Evolutionary conservation across 2,888 invertebrate species (phyloP), one percentile per base, ranked within the genome.

Genomic region (Drosophila yooni): DNA sequence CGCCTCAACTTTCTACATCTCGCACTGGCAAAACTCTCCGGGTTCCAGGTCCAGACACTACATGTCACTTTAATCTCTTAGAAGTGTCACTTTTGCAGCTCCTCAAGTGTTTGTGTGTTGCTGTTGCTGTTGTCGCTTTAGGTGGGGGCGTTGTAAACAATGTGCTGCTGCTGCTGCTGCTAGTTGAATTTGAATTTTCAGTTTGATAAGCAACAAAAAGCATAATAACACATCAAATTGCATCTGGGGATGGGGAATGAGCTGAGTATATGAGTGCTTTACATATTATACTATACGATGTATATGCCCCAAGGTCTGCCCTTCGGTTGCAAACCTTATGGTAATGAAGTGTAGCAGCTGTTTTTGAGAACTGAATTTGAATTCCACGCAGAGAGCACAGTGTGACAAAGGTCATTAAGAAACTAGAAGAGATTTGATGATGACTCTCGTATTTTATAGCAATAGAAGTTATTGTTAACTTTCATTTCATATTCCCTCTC

Each of bases 131-230:
- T 74, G 64, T 46, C 64, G 64, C 63, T 43, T 81, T 66, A 64
- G 78, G 82, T 78, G 85, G 74, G 68, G 88, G 86, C 81, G 84
- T 81, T 83, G 84, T 81, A 88, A 84, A 84, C 83, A 84, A 83
- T 87, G 84, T 83, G 86, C 75, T 84, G 82, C 79, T 36, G 53
- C 18, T 27, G 43, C 77, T 48, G 50, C 29, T 40, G 81, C 74
- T 80, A 86, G 81, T 88, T 78, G 84, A 83, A 89, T 88, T 88
- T 88, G 88, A 88, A 88, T 89, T 88, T 88, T 86, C 83, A 86
- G 77, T 88, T 90, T 88, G 89, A 88, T 88, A 87, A 89, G 89
- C 85, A 84, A 89, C 82, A 82, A 89, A 88, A 87, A 87, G 85
- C 89, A 87, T 87, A 90, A 89, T 88, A 89, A 83, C 88, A 84